Evolutionary conservation across 2,888 invertebrate species (phyloP).

Genomic region (Drosophila pegasa): DNA sequence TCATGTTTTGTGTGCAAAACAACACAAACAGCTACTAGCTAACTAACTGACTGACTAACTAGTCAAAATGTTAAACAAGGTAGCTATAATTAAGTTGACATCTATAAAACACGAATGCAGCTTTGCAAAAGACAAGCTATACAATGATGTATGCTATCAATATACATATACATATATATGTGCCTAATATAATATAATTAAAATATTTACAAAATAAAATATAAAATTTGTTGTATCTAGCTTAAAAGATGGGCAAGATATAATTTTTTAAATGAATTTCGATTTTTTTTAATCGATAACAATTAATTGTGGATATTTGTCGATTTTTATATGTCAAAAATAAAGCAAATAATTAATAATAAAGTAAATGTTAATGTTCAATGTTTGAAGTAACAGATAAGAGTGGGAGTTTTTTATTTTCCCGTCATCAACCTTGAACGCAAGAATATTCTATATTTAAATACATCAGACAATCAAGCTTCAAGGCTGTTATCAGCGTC

Average conservation of each 20-base stretch:
- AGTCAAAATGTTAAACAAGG: slow-evolving; percentile 26
- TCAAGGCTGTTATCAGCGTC: neutral
- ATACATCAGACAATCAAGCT: too few species aligned
- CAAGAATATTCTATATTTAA: neutral
- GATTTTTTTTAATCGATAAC: too few species aligned
- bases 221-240: too few species aligned
- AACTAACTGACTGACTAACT: slow-evolving; percentile 14
- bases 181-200: too few species aligned
- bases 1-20: slow-evolving; percentile 57
- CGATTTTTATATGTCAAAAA: neutral
- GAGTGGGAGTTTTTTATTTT: neutral
- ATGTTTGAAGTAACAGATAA: neutral
- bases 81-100: slow-evolving; percentile 58
- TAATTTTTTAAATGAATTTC: too few species aligned
- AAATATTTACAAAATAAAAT: too few species aligned
- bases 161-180: neutral
- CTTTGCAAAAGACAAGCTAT: neutral
- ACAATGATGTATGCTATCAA: neutral
- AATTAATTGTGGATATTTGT: too few species aligned
- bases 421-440: neutral
- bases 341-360: neutral
- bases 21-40: slow-evolving; percentile 16
- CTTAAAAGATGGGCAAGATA: too few species aligned
- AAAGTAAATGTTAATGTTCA: neutral
- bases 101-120: slow-evolving; percentile 21